Evolutionary conservation across 2,888 invertebrate species (phyloP).

Genomic region (Beris chalybata): DNA sequence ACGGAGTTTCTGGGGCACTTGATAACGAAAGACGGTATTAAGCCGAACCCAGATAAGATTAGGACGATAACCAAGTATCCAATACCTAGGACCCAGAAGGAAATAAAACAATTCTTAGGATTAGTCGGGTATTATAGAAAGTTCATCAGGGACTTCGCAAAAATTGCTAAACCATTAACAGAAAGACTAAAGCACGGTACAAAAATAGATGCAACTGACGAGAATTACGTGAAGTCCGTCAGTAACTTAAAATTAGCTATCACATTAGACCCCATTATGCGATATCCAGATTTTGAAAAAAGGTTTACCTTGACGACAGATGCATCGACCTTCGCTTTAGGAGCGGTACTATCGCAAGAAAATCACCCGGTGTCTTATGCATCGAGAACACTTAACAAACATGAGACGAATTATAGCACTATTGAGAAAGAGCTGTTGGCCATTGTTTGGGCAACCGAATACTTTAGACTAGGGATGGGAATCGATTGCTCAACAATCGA

Average conservation of each 20-base stretch:
- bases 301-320: constrained; percentile 46
- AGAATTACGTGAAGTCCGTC: background rate
- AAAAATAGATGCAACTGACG: background rate
- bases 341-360: constrained; percentile 44
- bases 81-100: too few relatives aligned
- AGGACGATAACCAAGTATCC: too few relatives aligned
- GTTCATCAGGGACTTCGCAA: background rate
- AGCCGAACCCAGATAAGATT: too few relatives aligned
- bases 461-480: too few relatives aligned
- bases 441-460: constrained; percentile 47
- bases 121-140: too few relatives aligned
- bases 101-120: too few relatives aligned
- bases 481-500: too few relatives aligned
- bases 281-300: constrained; percentile 47
- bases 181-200: constrained; percentile 36
- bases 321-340: constrained; percentile 42
- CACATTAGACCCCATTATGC: background rate
- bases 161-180: constrained; percentile 36
- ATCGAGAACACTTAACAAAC: constrained; percentile 8
- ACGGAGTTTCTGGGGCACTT: too few relatives aligned
- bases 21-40: too few relatives aligned
- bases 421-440: constrained; percentile 39
- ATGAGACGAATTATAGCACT: constrained; percentile 43
- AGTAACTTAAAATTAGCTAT: background rate
- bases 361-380: constrained; percentile 43